These are phyloP conservation scores for Ceratosolen fusciceps DNA, from an alignment of 1,140 invertebrate species.

Conservation along the genomic window DNA sequence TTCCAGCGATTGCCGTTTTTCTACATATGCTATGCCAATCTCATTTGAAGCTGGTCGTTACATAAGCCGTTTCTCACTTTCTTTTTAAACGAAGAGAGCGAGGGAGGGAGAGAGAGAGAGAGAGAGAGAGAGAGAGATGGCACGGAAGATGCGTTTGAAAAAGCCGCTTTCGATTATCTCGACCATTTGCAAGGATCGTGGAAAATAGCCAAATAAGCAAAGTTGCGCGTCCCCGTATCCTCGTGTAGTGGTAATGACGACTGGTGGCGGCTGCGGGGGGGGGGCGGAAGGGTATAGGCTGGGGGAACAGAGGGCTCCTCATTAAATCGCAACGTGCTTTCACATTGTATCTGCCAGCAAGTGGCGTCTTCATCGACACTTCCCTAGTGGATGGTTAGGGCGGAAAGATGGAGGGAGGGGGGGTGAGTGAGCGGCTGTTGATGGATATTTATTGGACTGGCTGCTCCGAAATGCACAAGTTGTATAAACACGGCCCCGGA, in stretches of 20 bases:
- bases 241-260: too few relatives aligned
- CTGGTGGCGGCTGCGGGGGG: too few relatives aligned
- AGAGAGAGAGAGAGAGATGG: background rate
- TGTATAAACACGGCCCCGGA: too few relatives aligned
- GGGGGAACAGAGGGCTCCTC: background rate
- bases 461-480: background rate
- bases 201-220: slow-evolving; percentile 24
- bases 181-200: background rate
- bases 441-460: background rate
- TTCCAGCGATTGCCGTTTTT: too few relatives aligned
- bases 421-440: background rate
- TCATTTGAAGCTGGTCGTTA: background rate
- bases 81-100: background rate
- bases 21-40: background rate
- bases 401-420: too few relatives aligned
- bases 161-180: background rate
- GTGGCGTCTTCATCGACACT: background rate
- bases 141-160: background rate
- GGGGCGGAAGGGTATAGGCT: background rate
- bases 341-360: background rate
- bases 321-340: background rate
- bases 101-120: background rate
- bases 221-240: background rate
- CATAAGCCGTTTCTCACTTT: background rate
- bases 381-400: too few relatives aligned